phyloP scores from a whole-genome alignment of 2,797 vertebrate genomes.

The Clarias laeviceps region DNA sequence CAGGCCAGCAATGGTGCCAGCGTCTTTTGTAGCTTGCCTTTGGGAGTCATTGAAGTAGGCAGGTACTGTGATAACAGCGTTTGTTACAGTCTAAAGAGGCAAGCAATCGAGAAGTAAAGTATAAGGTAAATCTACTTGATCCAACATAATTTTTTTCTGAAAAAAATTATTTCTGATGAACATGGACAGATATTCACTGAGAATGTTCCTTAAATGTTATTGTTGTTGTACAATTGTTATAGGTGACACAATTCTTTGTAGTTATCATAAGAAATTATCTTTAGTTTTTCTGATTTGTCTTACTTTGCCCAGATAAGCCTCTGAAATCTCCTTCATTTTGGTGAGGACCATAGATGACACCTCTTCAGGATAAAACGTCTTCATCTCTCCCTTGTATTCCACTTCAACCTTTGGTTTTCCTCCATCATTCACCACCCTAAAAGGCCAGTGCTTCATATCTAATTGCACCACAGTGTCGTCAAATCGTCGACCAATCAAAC shows the following conservation, averaged over 20 bases:
- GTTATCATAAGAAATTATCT: background rate
- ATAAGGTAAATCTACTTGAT: background rate
- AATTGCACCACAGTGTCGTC: constrained; percentile 86
- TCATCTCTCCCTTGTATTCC: constrained; percentile 87
- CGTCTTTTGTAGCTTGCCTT: constrained; percentile 90
- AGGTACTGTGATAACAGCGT: constrained; percentile 89
- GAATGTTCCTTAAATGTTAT: background rate
- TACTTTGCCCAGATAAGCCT: constrained; percentile 90
- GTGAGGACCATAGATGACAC: constrained; percentile 91
- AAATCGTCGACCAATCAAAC: constrained; percentile 87
- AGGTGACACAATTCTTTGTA: background rate
- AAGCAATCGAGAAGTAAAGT: constrained; percentile 1
- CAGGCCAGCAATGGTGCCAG: constrained; percentile 85
- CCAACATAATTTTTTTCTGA: background rate
- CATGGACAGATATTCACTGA: background rate
- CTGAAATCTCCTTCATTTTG: constrained; percentile 93
- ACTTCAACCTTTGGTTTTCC: constrained; percentile 88
- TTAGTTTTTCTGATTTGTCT: constrained; percentile 9
- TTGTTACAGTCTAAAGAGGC: constrained; percentile 74
- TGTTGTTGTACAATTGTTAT: background rate
- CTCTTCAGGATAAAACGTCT: constrained; percentile 87
- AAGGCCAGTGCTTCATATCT: constrained; percentile 94
- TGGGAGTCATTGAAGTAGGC: constrained; percentile 94
- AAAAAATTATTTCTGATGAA: background rate
- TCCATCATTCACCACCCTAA: constrained; percentile 84